These are phyloP conservation scores for Melolontha melolontha DNA, from an alignment of 2,888 invertebrate species.

Conservation along the genomic window DNA sequence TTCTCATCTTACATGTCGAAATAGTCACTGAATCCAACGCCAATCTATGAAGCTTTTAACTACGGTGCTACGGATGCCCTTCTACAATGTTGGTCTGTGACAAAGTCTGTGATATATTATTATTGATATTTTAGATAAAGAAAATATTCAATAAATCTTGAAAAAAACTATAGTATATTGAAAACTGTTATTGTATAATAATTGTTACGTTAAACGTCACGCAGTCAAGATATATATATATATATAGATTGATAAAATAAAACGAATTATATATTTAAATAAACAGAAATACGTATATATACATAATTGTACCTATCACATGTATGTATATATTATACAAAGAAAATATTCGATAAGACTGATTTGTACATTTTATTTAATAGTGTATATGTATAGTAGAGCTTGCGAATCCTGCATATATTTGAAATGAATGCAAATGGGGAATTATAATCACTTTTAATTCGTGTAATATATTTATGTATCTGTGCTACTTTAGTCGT, in stretches of 20 bases:
- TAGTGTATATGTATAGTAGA: slow-evolving; percentile 15
- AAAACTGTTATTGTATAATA: slow-evolving; percentile 23
- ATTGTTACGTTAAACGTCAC: slow-evolving; percentile 12
- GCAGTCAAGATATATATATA: no score
- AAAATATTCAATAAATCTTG: slow-evolving; percentile 3
- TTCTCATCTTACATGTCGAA: slow-evolving; percentile 29
- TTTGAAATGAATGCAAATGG: slow-evolving; percentile 10
- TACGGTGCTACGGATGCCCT: slow-evolving; percentile 44
- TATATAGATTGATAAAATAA: no score
- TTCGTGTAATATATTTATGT: slow-evolving; percentile 17
- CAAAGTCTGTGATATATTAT: slow-evolving; percentile 56
- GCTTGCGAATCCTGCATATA: slow-evolving; percentile 21
- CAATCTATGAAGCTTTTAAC: slow-evolving; percentile 42
- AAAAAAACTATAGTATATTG: not conserved
- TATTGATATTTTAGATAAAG: slow-evolving; percentile 16
- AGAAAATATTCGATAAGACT: slow-evolving; percentile 33
- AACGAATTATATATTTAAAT: slow-evolving; percentile 26
- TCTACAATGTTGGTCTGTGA: slow-evolving; percentile 53
- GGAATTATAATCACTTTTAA: slow-evolving; percentile 19
- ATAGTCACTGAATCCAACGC: slow-evolving; percentile 42
- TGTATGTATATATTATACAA: slow-evolving; percentile 22
- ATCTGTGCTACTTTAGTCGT: slow-evolving; percentile 43
- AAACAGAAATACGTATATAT: slow-evolving; percentile 34
- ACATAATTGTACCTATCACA: slow-evolving; percentile 16
- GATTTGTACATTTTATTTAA: slow-evolving; percentile 31